These are phyloP conservation scores for Cephalotes varians DNA, from an alignment of 2,888 invertebrate species.

Conservation along the genomic window DNA sequence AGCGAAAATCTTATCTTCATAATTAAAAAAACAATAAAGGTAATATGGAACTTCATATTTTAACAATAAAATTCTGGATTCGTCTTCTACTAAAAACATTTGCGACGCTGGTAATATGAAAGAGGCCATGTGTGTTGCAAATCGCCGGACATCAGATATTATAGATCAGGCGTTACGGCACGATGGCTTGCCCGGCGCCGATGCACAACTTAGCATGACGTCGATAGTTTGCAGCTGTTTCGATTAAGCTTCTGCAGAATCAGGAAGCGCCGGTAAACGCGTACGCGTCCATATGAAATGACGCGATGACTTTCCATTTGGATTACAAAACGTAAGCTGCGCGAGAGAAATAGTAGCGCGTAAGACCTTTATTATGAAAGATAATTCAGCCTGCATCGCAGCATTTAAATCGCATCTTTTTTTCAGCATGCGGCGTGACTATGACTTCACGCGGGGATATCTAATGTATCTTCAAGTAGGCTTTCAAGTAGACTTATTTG, in stretches of 20 bases:
- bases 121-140: conserved; percentile 19
- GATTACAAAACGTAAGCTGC: conserved; percentile 27
- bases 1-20: not conserved
- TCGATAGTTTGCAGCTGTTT: conserved; percentile 59
- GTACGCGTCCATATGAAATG: conserved; percentile 28
- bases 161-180: conserved; percentile 32
- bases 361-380: not conserved
- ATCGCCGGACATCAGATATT: conserved; percentile 15
- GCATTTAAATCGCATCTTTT: conserved; percentile 28
- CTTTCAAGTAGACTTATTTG: conserved; percentile 27
- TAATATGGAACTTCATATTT: not conserved
- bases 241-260: conserved; percentile 55
- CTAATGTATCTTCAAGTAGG: not conserved
- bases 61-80: not conserved
- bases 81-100: conserved; percentile 1
- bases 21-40: not conserved
- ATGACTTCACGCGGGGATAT: not conserved
- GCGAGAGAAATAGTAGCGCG: conserved; percentile 21
- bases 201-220: conserved; percentile 58
- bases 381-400: not conserved
- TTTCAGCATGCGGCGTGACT: conserved; percentile 1
- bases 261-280: conserved; percentile 53
- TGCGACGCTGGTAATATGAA: not conserved
- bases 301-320: conserved; percentile 39
- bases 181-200: conserved; percentile 12